Base-by-base conservation (phyloP, 2,888 invertebrate species). In the Penaeus monodon region DNA sequence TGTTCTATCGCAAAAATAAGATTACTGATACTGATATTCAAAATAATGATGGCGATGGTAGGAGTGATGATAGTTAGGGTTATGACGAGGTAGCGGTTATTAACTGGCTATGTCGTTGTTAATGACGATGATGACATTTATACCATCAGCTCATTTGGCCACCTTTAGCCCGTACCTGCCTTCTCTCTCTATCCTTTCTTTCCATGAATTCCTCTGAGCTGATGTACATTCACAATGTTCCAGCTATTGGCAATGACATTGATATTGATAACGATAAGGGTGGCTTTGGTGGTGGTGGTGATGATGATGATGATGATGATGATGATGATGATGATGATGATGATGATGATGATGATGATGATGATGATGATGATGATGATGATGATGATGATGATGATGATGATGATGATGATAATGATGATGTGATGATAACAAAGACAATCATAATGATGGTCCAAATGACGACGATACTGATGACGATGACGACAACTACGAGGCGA, bases 291-390 rank as follows among this genome's bases (percentile, higher is more conserved):
- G 22, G 22, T 77, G 38, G 20, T 1, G 1, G 12, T 24, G 38
- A 77, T 77, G 14, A 77, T 77, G 14, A 77, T 77, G 38, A 33
- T 76, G 22, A 77, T 38, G 38, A 77, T n/a, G 14, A n/a, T 24
- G 38, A 17, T 77, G 22, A 77, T 77, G 14, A 77, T 38, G 38
- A 77, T 38, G 1, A 77, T 77, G 14, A 6, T 38, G 1, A 12
- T 38, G 22, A 77, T 12, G 14, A 6, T 17, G 22, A 77, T 38
- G 14, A 33, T 33, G 12, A 76, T 76, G 14, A 76, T 76, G 33
- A 76, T 76, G 12, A 76, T 76, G 33, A 76, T 76, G 12, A 76
- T 76, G 12, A 76, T 76, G 33, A 76, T 76, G 12, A 76, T 76
- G 33, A 76, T 14, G 12, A 29, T 8, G 14, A 76, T 76, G 12